A percentile compares a stretch with the other conserved stretches of the same genome.
phyloP scores from a whole-genome alignment of 2,888 invertebrate genomes.

The Eilema depressum region DNA sequence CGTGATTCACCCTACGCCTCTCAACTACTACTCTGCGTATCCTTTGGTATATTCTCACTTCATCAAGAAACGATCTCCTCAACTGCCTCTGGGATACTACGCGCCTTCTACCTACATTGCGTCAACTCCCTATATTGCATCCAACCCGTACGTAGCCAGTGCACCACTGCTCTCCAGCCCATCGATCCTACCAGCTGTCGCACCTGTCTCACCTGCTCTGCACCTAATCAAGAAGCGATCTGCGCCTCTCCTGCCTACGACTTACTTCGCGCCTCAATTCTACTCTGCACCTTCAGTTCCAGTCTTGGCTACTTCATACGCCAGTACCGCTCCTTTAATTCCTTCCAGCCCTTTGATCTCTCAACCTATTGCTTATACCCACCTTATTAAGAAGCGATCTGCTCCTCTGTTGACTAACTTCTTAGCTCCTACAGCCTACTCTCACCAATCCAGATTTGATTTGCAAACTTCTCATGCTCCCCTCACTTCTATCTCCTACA shows the following conservation, averaged over 20 bases:
- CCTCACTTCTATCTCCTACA: slow-evolving; percentile 48
- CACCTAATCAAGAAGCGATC: slow-evolving; percentile 74
- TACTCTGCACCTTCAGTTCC: slow-evolving; percentile 60
- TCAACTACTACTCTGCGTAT: slow-evolving; percentile 57
- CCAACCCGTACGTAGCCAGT: slow-evolving; percentile 52
- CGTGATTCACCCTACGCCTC: slow-evolving; percentile 76
- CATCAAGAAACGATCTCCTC: slow-evolving; percentile 66
- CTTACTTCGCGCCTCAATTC: slow-evolving; percentile 51
- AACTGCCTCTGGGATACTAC: slow-evolving; percentile 39
- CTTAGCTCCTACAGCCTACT: slow-evolving; percentile 34
- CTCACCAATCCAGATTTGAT: slow-evolving; percentile 58
- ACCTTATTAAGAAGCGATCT: slow-evolving; percentile 35
- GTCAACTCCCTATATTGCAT: slow-evolving; percentile 45
- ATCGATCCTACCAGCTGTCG: slow-evolving; percentile 45
- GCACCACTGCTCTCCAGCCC: slow-evolving; percentile 48
- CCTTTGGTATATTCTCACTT: slow-evolving; percentile 65
- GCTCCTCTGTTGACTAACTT: slow-evolving; percentile 27
- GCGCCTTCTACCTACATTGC: slow-evolving; percentile 49
- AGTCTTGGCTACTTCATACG: slow-evolving; percentile 59
- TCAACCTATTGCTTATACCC: slow-evolving; percentile 13
- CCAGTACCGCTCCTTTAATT: slow-evolving; percentile 56
- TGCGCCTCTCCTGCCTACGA: slow-evolving; percentile 45
- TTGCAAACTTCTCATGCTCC: slow-evolving; percentile 50
- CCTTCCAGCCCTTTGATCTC: slow-evolving; percentile 59
- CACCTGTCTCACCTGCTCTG: slow-evolving; percentile 55